Base-by-base conservation (phyloP, 2,888 invertebrate genomes). In the Cryptocheilus praepositus region DNA sequence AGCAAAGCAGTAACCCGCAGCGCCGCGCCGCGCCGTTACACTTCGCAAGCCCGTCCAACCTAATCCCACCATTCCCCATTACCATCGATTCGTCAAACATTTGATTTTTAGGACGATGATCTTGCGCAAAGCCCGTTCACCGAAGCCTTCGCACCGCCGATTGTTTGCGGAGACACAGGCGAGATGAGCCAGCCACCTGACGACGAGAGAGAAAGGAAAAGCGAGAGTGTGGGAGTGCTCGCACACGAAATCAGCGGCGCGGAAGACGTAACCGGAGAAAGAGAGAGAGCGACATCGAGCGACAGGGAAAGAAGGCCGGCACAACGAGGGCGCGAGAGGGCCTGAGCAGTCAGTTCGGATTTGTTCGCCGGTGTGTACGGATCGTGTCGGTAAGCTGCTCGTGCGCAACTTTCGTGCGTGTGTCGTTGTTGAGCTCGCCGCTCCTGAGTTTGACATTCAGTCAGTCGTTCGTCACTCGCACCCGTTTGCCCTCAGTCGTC, bases 311-410 rank as follows among this genome's bases (percentile, higher is more conserved):
- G 60, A 13, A 13, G 28, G 46, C 11, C 45, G 59, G 25, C 61
- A 43, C 19, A 28, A 43, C 21, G 36, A 55, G 19, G 45, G 16
- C 8, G 19, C 22, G 62, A 45, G 60, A 43, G 65, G 49, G 75
- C 58, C 43, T 51, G 65, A 65, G 70, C 60, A 44, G 62, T 85
- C 85, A 86, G 86, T 87, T 80, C 74, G 81, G 80, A 80, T 83
- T 84, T 79, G 82, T 77, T 81, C 81, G 79, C 77, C 84, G 85
- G 75, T 71, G 76, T 64, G 82, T 59, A 60, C 67, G 76, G 76
- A 45, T 81, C 74, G 72, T 52, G 68, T 63, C 51, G 60, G 36
- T 51, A 59, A 59, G 67, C 67, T 65, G 69, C 66, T 70, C 67
- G 70, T 59, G 56, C 63, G 65, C 70, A 69, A 21, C 28, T 19